Conservation (phyloP, 2,113 vertebrate species). For the Paramisgurnus dabryanus region DNA sequence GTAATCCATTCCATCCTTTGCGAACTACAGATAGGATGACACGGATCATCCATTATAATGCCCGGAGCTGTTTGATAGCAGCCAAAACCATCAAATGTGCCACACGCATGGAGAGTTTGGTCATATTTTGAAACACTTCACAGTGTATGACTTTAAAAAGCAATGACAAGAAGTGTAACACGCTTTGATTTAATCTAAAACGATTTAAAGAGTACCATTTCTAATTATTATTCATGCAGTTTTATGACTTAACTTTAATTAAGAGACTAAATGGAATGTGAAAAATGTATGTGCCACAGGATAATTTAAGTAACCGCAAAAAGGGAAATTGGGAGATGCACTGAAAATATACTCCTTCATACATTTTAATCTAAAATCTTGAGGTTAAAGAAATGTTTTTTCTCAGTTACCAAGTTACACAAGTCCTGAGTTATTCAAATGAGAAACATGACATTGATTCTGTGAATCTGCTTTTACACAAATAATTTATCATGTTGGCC, state of each 20-base stretch:
- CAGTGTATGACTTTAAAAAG: neutral
- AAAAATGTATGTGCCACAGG: neutral
- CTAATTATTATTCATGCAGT: neutral
- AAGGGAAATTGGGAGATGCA: too few relatives aligned
- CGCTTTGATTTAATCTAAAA: neutral
- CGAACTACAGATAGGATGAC: slow-evolving; percentile 40
- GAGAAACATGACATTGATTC: too few relatives aligned
- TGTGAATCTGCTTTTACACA: neutral
- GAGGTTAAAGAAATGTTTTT: neutral
- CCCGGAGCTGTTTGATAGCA: slow-evolving; percentile 1
- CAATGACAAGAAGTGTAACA: neutral
- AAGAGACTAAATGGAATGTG: neutral
- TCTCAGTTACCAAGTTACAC: too few relatives aligned
- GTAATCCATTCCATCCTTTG: slow-evolving; percentile 24
- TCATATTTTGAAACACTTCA: neutral
- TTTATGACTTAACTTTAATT: neutral
- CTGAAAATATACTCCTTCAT: too few relatives aligned
- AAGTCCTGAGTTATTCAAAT: neutral
- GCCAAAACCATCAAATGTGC: slow-evolving; percentile 29
- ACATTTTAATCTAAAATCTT: neutral
- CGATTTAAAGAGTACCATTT: too few relatives aligned
- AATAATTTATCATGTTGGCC: too few relatives aligned
- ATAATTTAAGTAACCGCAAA: neutral
- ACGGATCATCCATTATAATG: slow-evolving; percentile 48
- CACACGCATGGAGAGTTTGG: slow-evolving; percentile 17